Percentiles rank a stretch among this genome's conserved stretches.
Conservation (phyloP, 37 sponge, comb jelly and placozoan species). For the Mnemiopsis leidyi region DNA sequence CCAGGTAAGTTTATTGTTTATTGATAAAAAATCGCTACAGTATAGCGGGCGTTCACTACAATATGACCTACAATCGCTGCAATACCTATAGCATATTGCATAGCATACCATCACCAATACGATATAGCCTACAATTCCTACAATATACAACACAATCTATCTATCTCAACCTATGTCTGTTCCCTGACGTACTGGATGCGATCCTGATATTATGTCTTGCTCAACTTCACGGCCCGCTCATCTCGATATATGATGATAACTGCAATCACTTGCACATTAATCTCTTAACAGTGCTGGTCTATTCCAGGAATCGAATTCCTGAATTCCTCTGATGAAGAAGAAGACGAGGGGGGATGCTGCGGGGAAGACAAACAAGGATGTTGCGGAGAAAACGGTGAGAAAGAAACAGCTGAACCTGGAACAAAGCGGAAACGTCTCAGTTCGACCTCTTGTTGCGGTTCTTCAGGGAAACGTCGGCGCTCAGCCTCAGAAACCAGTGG, state of each 20-base stretch:
- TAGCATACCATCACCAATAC: too few species aligned
- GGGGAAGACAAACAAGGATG: too few species aligned
- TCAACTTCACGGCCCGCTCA: not conserved
- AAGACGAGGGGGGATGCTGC: too few species aligned
- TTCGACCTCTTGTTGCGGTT: not conserved
- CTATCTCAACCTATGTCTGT: too few species aligned
- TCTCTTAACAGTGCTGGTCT: not conserved
- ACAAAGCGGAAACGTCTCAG: slow-evolving; percentile 50
- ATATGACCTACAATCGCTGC: too few species aligned
- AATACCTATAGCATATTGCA: too few species aligned
- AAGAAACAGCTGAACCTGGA: slow-evolving; percentile 4
- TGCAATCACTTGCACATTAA: not conserved
- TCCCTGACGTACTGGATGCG: too few species aligned
- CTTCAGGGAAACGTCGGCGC: not conserved
- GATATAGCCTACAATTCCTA: too few species aligned
- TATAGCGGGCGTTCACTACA: too few species aligned
- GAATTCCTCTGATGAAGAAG: slow-evolving; percentile 7
- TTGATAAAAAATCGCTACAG: too few species aligned
- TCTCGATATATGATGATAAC: not conserved
- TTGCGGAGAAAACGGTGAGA: slow-evolving; percentile 29
- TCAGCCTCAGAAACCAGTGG: not conserved
- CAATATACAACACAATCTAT: too few species aligned
- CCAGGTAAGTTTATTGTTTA: slow-evolving; percentile 43
- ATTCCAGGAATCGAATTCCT: slow-evolving; percentile 54
- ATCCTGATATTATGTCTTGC: not conserved